Conservation (phyloP, 2,797 vertebrate genomes). For the Gobionotothen gibberifrons region DNA sequence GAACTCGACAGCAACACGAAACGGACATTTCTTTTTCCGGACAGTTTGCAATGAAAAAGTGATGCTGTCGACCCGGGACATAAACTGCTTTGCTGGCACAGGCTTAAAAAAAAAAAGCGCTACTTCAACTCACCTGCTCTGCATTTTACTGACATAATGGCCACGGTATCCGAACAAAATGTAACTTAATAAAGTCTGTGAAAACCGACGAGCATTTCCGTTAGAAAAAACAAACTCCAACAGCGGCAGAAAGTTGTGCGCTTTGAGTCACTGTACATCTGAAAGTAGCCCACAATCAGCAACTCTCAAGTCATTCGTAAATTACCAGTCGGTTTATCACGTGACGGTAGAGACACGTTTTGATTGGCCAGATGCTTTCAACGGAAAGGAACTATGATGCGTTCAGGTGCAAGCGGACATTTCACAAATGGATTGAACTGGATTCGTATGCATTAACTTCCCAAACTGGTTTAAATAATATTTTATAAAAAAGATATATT, state of each 20-base stretch:
- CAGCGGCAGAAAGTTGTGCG: constrained; percentile 28
- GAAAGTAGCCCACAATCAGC: constrained; percentile 45
- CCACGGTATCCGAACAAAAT: constrained; percentile 27
- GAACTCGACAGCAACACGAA: background rate
- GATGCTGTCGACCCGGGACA: constrained; percentile 57
- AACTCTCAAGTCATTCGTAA: constrained; percentile 66
- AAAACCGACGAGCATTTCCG: constrained; percentile 12
- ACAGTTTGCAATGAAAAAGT: constrained; percentile 29
- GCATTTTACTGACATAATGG: constrained; percentile 63
- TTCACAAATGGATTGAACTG: rapidly evolving
- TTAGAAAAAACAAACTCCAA: constrained; percentile 7
- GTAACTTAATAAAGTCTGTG: background rate
- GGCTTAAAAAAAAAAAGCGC: constrained; percentile 22
- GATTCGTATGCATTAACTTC: background rate
- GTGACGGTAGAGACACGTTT: constrained; percentile 25
- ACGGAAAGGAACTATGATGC: constrained; percentile 37
- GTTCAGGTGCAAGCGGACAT: constrained; percentile 19
- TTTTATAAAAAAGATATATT: rapidly evolving
- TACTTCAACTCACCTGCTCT: constrained; percentile 72
- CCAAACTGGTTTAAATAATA: rapidly evolving
- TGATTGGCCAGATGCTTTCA: constrained; percentile 53
- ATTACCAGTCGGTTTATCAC: constrained; percentile 71
- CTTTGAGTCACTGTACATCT: constrained; percentile 55
- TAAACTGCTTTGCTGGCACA: constrained; percentile 63
- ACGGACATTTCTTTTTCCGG: background rate